Percentiles rank a stretch among this genome's conserved stretches.
Conservation (phyloP, 2,888 invertebrate species). For the Augiades crinisus region DNA sequence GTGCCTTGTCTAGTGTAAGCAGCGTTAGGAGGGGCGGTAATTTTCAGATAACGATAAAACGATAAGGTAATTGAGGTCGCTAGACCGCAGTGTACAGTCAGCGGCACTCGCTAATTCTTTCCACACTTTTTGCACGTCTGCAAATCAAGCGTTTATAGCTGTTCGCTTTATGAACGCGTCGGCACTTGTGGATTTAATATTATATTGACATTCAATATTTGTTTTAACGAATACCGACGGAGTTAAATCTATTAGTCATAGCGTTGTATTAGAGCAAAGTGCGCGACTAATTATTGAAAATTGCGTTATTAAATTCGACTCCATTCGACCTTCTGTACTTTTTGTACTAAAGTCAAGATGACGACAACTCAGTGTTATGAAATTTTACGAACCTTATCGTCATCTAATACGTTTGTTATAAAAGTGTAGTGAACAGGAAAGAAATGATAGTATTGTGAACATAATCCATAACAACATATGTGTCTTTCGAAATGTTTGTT, state of each 20-base stretch:
- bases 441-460: neutral
- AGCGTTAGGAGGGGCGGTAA: conserved; percentile 52
- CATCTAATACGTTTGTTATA: neutral
- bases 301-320: neutral
- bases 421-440: neutral
- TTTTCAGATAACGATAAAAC: conserved; percentile 63
- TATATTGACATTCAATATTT: conserved; percentile 17
- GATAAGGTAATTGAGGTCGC: conserved; percentile 63
- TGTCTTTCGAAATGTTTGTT: neutral
- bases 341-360: too few relatives aligned
- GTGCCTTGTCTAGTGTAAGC: conserved; percentile 19
- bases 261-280: conserved; percentile 10
- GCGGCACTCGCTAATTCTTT: conserved; percentile 39
- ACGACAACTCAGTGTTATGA: too few relatives aligned
- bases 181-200: conserved; percentile 28
- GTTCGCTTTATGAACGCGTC: neutral
- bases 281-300: neutral
- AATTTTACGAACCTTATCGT: too few relatives aligned
- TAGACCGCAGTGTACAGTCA: conserved; percentile 29
- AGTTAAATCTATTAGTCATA: conserved; percentile 8
- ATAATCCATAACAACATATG: neutral
- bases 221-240: conserved; percentile 16
- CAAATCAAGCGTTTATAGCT: conserved; percentile 43
- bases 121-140: conserved; percentile 43
- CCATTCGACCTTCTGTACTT: too few relatives aligned